A percentile compares a stretch with the other conserved stretches of the same genome.
Conservation (phyloP, 2,113 vertebrate genomes). For the Carettochelys insculpta region DNA sequence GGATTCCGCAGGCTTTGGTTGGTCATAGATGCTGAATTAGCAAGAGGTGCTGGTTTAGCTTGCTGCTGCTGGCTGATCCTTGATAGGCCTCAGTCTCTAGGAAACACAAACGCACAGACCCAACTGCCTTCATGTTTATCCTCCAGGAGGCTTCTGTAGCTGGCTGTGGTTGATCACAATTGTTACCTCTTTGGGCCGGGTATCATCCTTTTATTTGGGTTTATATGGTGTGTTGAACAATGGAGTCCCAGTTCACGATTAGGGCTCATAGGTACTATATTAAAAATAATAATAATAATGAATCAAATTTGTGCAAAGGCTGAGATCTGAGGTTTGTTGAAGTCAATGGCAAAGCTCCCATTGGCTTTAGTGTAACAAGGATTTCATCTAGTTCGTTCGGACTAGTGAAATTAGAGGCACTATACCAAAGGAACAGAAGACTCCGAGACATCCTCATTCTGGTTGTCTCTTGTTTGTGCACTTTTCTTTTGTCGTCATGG, state of each 20-base stretch:
- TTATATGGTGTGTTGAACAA: background rate
- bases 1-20: too few species aligned
- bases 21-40: too few species aligned
- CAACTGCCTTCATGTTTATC: too few species aligned
- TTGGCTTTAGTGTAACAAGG: background rate
- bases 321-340: background rate
- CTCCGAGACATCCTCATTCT: background rate
- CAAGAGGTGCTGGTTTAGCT: too few species aligned
- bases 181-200: background rate
- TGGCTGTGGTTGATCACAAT: too few species aligned
- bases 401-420: background rate
- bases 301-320: background rate
- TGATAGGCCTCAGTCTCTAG: too few species aligned
- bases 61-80: too few species aligned
- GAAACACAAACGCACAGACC: too few species aligned
- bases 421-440: background rate
- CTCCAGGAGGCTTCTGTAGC: too few species aligned
- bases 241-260: background rate
- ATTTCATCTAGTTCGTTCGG: background rate
- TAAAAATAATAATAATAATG: background rate
- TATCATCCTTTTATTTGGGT: background rate
- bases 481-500: background rate
- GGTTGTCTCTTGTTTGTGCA: background rate
- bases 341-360: fast-evolving
- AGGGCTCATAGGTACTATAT: background rate